These are phyloP conservation scores for Metridium senile DNA, from an alignment of 92 coral and sea anemone genomes.

Conservation along the genomic window DNA sequence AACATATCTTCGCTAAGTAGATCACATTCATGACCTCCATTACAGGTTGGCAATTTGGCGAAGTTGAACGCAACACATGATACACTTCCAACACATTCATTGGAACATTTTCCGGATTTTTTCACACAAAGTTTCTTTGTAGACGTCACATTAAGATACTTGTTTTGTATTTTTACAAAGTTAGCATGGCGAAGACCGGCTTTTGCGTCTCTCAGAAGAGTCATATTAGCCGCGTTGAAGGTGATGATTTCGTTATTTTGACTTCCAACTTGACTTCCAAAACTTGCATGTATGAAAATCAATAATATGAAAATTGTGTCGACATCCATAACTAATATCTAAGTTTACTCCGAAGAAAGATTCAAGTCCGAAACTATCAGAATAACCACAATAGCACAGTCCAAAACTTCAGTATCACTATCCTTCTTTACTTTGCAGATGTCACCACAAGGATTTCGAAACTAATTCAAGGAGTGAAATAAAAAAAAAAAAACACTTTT, in stretches of 20 bases:
- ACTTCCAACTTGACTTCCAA: not conserved
- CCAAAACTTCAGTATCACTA: too few relatives aligned
- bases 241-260: not conserved
- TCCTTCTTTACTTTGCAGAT: too few relatives aligned
- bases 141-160: not conserved
- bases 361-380: too few relatives aligned
- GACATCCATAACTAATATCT: too few relatives aligned
- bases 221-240: not conserved
- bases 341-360: too few relatives aligned
- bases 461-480: too few relatives aligned
- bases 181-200: not conserved
- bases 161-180: not conserved
- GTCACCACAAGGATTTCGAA: too few relatives aligned
- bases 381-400: too few relatives aligned
- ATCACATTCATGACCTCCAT: not conserved
- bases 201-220: not conserved
- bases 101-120: not conserved
- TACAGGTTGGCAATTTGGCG: not conserved
- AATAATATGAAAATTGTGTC: too few relatives aligned
- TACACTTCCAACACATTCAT: not conserved
- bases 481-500: too few relatives aligned
- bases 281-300: not conserved
- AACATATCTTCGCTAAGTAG: not conserved
- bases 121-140: not conserved
- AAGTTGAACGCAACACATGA: not conserved